Base-by-base conservation (phyloP, 2,113 vertebrate genomes). In the Aleadryas rufinucha region DNA sequence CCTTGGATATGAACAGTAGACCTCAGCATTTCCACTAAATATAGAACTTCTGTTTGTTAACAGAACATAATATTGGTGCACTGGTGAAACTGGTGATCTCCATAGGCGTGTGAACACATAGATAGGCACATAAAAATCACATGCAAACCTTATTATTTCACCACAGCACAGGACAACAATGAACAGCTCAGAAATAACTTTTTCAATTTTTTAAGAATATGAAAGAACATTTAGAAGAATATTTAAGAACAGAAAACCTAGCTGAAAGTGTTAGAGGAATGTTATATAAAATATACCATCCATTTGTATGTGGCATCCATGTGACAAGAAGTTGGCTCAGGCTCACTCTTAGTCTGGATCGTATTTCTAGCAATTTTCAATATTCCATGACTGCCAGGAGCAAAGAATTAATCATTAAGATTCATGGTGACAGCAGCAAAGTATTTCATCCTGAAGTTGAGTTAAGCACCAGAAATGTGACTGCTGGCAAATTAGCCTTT, bases 341-440 rank as follows among this genome's bases (percentile, higher is more conserved):
- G 45, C 27, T 2, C n/a, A 42, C 39, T 44, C 42, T 50, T 12
- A 35, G 42, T n/a, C 33, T 61, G 81, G 53, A 95, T 83, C 15
- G 10, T 69, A 45, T 76, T 90, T 95, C 94, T 56, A 88, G 63
- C 50, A 90, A 91, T 89, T 81, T 89, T 87, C 83, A 81, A 90
- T 94, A 96, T 83, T 87, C 70, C 54, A 69, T 63, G 50, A 91
- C 70, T 90, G 90, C 90, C 91, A 90, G 82, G 10, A 93, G 84
- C 71, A 81, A 91, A 88, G 75, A 94, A 90, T 77, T 90, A 95
- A 90, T 95, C 82, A 74, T 63, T 93, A 88, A 88, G 90, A 93
- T 87, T 86, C 66, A 74, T 30, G 54, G 75, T 77, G 82, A 91
- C 70, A 83, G 88, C 75, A 85, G 66, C 69, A 41, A 91, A 80